Evolutionary conservation across 2,113 vertebrate species (phyloP), one percentile per base, ranked within the genome.

Genomic region (Phylloscopus trochiloides): DNA sequence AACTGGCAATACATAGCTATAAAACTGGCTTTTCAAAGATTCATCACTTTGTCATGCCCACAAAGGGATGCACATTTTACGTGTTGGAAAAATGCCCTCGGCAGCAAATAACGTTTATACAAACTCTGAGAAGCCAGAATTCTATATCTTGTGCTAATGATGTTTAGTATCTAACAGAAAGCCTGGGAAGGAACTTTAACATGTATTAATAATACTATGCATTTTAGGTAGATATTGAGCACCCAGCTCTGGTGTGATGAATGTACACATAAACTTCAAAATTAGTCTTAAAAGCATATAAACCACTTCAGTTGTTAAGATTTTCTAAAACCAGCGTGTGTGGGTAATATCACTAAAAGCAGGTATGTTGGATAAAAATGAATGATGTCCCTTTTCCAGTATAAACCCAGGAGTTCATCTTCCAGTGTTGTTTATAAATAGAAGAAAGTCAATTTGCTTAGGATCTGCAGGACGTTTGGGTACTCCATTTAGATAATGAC

Each of bases 281-380:
- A 97, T 98, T 97, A 97, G 97, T 98, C 98, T 98, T 98, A 98
- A 98, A 98, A 98, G 98, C 98, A 97, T 97, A 98, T 98, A 98
- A 98, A 98, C 97, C 97, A 97, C 98, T 98, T 98, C 96, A 97
- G 95, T 97, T 98, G 98, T 98, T 98, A 97, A 98, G 97, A 97
- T 98, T 98, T 97, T 97, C 95, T 97, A 96, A 97, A 96, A 97
- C 97, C 88, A 93, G 95, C 90, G 79, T 97, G 97, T 98, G 95
- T 98, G 97, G 96, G 96, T 97, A 98, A 96, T 95, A 97, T 98
- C 98, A 98, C 98, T 98, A 98, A 98, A 98, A 98, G 98, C 98
- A 98, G 97, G 97, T 98, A 98, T 95, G 98, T 96, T 97, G 98
- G 98, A 97, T 98, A 98, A 98, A 98, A 98, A 98, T 98, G 98